Conservation (phyloP, 2,113 vertebrate genomes). For the Burhinus bistriatus region DNA sequence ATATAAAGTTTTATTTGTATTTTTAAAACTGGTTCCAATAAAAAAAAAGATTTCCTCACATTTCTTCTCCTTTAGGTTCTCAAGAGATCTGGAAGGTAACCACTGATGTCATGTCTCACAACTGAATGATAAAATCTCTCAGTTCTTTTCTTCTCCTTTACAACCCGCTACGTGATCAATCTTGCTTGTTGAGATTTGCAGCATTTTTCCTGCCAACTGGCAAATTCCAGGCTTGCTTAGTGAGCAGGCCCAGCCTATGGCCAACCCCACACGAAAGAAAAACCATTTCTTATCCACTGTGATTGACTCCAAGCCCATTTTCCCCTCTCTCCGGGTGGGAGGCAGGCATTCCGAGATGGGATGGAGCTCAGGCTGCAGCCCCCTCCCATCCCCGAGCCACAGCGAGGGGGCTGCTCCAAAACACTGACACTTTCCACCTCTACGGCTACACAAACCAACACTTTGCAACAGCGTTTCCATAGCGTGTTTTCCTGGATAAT, state of each 20-base stretch:
- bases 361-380: not conserved
- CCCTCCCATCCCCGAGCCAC: not conserved
- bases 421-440: not conserved
- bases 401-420: not conserved
- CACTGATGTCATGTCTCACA: not conserved
- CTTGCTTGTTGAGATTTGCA: not conserved
- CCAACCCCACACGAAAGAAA: not conserved
- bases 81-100: not conserved
- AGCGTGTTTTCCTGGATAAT: not conserved
- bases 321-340: not conserved
- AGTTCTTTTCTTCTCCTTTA: no score
- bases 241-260: not conserved
- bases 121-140: no score
- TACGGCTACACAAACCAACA: not conserved
- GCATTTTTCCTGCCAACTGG: not conserved
- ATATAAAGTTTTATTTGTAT: not conserved
- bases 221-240: not conserved
- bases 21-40: not conserved
- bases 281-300: not conserved
- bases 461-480: no score
- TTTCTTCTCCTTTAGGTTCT: not conserved
- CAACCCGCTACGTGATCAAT: not conserved
- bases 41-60: not conserved
- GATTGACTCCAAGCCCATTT: not conserved
- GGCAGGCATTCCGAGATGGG: not conserved